Evolutionary conservation across 1,140 invertebrate species (phyloP).

Genomic region (Drosophila ironensis): DNA sequence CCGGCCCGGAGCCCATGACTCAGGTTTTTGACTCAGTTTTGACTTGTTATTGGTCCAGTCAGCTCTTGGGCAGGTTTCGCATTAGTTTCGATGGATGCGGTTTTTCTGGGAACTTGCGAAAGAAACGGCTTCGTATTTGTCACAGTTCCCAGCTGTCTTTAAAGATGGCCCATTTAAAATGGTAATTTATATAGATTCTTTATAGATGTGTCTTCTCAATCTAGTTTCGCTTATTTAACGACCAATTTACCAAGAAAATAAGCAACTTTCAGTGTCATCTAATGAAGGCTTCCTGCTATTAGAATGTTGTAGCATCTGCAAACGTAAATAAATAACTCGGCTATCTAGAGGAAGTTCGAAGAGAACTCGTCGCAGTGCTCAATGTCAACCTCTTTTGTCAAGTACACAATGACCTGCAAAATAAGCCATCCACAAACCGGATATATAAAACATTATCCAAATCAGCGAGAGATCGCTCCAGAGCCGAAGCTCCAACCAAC

Average conservation of each 20-base stretch:
- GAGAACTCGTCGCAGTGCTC: constrained; percentile 23
- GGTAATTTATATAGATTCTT: no score
- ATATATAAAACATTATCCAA: constrained; percentile 43
- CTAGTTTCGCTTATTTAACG: neutral
- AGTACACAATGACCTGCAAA: constrained; percentile 46
- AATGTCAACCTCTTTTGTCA: constrained; percentile 46
- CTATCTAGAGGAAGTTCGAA: constrained; percentile 16
- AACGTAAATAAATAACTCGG: neutral
- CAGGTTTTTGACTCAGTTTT: constrained; percentile 24
- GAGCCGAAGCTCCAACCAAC: neutral
- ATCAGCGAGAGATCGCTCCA: neutral
- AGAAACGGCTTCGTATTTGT: constrained; percentile 1
- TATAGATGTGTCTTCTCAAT: no score
- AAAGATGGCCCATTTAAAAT: no score
- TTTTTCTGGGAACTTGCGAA: constrained; percentile 33
- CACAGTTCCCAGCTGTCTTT: neutral
- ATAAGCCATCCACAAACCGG: constrained; percentile 44
- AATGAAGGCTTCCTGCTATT: neutral
- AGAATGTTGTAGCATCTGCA: neutral
- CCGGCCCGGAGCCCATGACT: constrained; percentile 15
- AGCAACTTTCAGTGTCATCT: neutral
- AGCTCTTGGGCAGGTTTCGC: constrained; percentile 24
- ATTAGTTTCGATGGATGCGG: neutral
- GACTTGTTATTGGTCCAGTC: constrained; percentile 16
- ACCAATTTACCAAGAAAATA: neutral